Percentiles rank a stretch among this genome's conserved stretches.
Evolutionary conservation across 64 coral and sea anemone species (phyloP).

Genomic region (Anthopleura sola): DNA sequence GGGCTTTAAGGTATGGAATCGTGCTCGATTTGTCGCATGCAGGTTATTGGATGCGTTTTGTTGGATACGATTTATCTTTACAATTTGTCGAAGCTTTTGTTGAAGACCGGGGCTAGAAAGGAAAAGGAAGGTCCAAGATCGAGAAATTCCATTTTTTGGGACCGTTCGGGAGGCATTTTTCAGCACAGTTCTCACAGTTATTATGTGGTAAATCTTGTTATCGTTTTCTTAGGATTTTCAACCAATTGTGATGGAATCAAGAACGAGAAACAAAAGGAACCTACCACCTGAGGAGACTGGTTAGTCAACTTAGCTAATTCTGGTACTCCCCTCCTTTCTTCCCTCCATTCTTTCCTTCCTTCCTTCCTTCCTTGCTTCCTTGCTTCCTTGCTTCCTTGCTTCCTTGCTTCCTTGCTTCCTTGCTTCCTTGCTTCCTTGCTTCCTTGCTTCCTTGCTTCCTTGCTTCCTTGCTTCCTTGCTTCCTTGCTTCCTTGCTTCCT

Average conservation of each 20-base stretch:
- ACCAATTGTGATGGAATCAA: constrained; percentile 79
- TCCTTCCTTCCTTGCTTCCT: background rate
- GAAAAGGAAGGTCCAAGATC: no score
- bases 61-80: background rate
- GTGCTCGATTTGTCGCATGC: background rate
- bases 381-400: background rate
- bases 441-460: background rate
- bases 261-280: constrained; percentile 65
- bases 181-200: background rate
- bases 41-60: background rate
- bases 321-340: no score
- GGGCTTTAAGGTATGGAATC: constrained; percentile 78
- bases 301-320: no score
- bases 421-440: background rate
- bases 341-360: no score
- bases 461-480: background rate
- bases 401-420: background rate
- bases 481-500: background rate
- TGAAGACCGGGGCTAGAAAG: no score
- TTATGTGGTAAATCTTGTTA: background rate
- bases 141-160: background rate
- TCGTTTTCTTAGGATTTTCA: constrained; percentile 80
- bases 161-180: background rate
- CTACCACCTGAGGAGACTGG: background rate
- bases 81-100: no score